Percentiles rank a stretch among this genome's conserved stretches.
Conservation (phyloP, 2,888 invertebrate genomes). For the Electrophaes corylata region DNA sequence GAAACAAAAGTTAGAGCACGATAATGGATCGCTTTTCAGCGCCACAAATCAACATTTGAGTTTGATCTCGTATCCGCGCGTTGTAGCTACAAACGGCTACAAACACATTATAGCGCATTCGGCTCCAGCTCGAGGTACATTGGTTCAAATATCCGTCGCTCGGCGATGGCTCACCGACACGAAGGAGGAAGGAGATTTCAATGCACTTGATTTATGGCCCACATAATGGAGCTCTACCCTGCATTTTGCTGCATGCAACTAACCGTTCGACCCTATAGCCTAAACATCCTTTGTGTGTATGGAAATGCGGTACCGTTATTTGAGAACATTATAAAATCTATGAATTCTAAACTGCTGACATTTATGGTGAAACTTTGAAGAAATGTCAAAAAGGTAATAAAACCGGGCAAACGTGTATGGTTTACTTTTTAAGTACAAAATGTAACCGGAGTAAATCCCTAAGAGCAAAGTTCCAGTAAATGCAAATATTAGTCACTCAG, state of each 20-base stretch:
- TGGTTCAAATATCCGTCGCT: conserved; percentile 74
- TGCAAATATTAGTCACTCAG: conserved; percentile 45
- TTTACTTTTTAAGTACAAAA: neutral
- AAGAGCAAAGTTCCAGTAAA: conserved; percentile 41
- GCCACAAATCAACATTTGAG: conserved; percentile 38
- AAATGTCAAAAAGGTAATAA: neutral
- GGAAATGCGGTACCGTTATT: conserved; percentile 42
- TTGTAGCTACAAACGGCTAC: conserved; percentile 38
- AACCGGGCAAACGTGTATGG: neutral
- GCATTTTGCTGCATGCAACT: conserved; percentile 75
- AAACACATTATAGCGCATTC: conserved; percentile 44
- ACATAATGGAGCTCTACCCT: conserved; percentile 74
- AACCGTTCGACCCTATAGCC: conserved; percentile 52
- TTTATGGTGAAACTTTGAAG: neutral
- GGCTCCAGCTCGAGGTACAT: conserved; percentile 47
- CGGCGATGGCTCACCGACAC: conserved; percentile 73
- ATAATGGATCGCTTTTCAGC: conserved; percentile 28
- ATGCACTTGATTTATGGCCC: conserved; percentile 78
- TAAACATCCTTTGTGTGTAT: conserved; percentile 56
- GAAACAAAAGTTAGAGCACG: conserved; percentile 17
- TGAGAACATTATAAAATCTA: conserved; percentile 15
- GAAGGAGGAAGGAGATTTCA: conserved; percentile 81
- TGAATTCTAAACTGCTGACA: neutral
- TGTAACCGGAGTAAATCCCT: conserved; percentile 29
- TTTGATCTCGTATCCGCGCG: conserved; percentile 36